A percentile compares a stretch with the other conserved stretches of the same genome.
These are phyloP conservation scores for Andrena cerasifolii DNA, from an alignment of 1,140 invertebrate species.

Conservation along the genomic window DNA sequence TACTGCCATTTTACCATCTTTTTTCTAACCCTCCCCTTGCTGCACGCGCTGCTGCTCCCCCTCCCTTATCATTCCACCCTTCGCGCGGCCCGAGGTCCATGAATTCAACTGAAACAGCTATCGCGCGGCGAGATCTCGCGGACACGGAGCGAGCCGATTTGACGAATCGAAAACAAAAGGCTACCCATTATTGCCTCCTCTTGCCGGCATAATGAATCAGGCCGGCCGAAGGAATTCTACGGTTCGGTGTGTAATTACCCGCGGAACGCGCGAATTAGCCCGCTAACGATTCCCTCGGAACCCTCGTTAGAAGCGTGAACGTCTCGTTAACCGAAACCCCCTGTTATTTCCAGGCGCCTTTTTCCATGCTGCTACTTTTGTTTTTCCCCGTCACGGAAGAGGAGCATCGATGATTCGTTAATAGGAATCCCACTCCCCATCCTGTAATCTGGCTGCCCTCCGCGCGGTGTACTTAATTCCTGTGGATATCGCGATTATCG, in stretches of 20 bases:
- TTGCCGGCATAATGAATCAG: slow-evolving; percentile 48
- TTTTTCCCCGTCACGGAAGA: background rate
- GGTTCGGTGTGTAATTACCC: slow-evolving; percentile 39
- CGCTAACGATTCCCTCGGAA: slow-evolving; percentile 43
- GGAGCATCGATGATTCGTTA: slow-evolving; percentile 2
- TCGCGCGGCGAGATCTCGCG: slow-evolving; percentile 12
- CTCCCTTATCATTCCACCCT: background rate
- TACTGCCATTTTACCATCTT: slow-evolving; percentile 36
- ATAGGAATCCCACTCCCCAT: background rate
- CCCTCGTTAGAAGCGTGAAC: slow-evolving; percentile 33
- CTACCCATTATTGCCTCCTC: slow-evolving; percentile 23
- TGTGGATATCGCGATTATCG: too few species aligned
- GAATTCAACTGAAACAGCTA: slow-evolving; percentile 17
- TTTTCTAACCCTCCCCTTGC: slow-evolving; percentile 7
- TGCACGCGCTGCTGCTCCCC: background rate
- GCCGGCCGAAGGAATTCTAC: slow-evolving; percentile 12
- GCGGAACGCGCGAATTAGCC: slow-evolving; percentile 39
- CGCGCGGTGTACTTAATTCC: too few species aligned
- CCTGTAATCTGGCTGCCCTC: too few species aligned
- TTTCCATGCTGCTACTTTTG: slow-evolving; percentile 4
- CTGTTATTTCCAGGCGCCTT: slow-evolving; percentile 33
- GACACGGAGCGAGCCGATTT: background rate
- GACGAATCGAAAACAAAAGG: slow-evolving; percentile 48
- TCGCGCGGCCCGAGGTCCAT: slow-evolving; percentile 5
- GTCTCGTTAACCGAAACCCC: slow-evolving; percentile 33